Percentiles rank a stretch among this genome's conserved stretches.
Conservation (phyloP, 2,797 vertebrate genomes). For the Pantherophis vulpinus region DNA sequence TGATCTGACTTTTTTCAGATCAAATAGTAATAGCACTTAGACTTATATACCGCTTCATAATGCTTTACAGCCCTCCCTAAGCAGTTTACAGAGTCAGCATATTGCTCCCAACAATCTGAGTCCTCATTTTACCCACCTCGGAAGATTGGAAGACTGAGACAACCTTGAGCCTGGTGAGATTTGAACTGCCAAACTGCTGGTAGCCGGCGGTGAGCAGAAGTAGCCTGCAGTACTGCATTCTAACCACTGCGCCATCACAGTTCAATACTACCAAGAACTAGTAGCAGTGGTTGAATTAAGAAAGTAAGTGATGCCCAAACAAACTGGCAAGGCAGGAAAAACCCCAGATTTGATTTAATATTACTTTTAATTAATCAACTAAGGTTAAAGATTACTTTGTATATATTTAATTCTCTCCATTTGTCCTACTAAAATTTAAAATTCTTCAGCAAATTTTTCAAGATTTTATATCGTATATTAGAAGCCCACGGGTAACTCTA, state of each 20-base stretch:
- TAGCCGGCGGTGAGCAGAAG: too few species aligned
- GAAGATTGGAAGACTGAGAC: too few species aligned
- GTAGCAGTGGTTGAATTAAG: background rate
- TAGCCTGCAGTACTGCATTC: too few species aligned
- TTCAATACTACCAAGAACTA: background rate
- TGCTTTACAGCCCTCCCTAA: too few species aligned
- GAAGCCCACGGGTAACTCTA: background rate
- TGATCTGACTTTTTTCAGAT: background rate
- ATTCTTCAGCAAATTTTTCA: background rate
- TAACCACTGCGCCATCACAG: too few species aligned
- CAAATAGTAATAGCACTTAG: background rate
- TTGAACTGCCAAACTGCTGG: too few species aligned
- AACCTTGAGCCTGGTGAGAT: too few species aligned
- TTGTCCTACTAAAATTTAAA: background rate
- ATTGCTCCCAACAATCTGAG: too few species aligned
- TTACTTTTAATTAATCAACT: background rate
- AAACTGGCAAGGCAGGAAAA: background rate
- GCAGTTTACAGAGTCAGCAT: too few species aligned
- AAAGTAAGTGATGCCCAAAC: background rate
- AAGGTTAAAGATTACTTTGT: background rate
- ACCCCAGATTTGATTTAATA: background rate
- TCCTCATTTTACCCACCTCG: too few species aligned
- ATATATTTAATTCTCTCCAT: background rate
- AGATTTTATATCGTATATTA: background rate
- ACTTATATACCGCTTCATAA: too few species aligned